These are phyloP conservation scores for Eumaeus atala DNA, from an alignment of 1,140 invertebrate species.

Conservation along the genomic window DNA sequence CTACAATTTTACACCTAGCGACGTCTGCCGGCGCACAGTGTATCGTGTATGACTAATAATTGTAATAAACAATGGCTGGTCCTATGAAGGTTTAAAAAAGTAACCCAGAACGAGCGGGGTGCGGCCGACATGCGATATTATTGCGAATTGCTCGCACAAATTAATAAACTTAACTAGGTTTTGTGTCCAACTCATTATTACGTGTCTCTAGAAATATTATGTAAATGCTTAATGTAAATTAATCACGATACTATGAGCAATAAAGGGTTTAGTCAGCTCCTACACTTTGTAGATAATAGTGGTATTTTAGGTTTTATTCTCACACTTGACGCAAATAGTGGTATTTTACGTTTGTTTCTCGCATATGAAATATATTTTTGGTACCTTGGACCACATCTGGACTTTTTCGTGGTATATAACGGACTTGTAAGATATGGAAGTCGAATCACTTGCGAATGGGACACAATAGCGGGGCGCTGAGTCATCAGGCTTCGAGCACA, in stretches of 20 bases:
- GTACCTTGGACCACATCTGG: too few species aligned
- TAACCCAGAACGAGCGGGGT: constrained; percentile 1
- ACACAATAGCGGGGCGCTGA: constrained; percentile 52
- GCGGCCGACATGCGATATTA: neutral
- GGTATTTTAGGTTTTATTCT: neutral
- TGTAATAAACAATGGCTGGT: constrained; percentile 1
- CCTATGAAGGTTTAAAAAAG: neutral
- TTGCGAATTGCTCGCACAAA: constrained; percentile 5
- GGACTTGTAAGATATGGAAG: neutral
- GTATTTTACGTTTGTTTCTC: too few species aligned
- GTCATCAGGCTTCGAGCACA: constrained; percentile 55
- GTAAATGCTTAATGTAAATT: constrained; percentile 1
- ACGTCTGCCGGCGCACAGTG: constrained; percentile 17
- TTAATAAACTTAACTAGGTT: constrained; percentile 8
- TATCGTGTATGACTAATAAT: constrained; percentile 5
- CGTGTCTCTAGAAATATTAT: constrained; percentile 5
- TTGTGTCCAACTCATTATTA: constrained; percentile 6
- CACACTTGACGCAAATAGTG: too few species aligned
- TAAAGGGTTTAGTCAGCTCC: neutral
- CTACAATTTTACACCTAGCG: constrained; percentile 29
- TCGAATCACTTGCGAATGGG: constrained; percentile 31
- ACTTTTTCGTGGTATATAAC: too few species aligned
- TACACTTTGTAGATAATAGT: neutral
- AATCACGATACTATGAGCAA: neutral
- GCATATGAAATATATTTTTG: too few species aligned